Base-by-base conservation (phyloP, 2,113 vertebrate genomes). In the Strix uralensis region DNA sequence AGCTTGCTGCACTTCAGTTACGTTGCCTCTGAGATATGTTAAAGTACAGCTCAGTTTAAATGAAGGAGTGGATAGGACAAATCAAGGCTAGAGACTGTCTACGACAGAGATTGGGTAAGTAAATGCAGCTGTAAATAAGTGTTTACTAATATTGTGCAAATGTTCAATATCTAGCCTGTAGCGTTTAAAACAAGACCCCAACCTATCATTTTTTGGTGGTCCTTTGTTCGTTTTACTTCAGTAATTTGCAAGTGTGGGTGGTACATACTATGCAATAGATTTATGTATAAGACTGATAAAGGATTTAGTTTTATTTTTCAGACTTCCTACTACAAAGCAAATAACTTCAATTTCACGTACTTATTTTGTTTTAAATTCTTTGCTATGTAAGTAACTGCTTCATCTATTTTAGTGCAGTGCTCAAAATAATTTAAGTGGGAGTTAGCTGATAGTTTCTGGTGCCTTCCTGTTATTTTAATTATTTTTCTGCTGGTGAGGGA, bases 391-490 rank as follows among this genome's bases (percentile, higher is more conserved):
- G 82, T 75, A 82, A 55, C 73, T 95, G 83, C 81, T 94, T 75
- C 4, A 3, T 96, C 93, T 97, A 74, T 95, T 97, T 97, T 92
- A 88, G 92, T 86, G 71, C 59, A 74, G 57, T 71, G 72, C 95
- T 95, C 30, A 92, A 94, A 98, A 91, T 94, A 91, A 82, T 95
- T 97, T 96, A 61, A 78, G 89, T 88, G 77, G 96, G 96, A 96
- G 96, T 94, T 95, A 94, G 87, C 75, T 91, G 95, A 89, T 78
- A 80, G 72, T 66, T 91, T 95, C 47, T 96, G 47, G 19, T 85
- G 54, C 75, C 92, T 88, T 92, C 27, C 62, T 97, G 65, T 97
- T 91, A 73, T 96, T 97, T 97, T 80, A 59, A 89, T 94, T 95
- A 90, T 97, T 69, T 96, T 89, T 91, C 55, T 85, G 2, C 58